These are phyloP conservation scores for Salvelinus alpinus DNA, from an alignment of 2,113 vertebrate species.

Conservation along the genomic window DNA sequence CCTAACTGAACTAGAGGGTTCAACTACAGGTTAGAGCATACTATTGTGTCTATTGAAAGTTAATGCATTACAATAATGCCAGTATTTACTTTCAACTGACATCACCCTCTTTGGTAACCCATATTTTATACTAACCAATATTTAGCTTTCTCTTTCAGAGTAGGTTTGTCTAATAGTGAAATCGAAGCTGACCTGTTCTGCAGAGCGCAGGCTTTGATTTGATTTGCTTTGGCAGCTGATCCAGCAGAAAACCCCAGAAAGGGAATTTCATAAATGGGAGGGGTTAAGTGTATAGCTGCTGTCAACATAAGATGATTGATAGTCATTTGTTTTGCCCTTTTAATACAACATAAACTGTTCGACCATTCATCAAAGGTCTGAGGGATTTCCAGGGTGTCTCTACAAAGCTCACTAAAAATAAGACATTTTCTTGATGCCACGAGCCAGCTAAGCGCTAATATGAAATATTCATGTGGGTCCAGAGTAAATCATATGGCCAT, in stretches of 20 bases:
- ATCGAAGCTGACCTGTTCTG: conserved; percentile 35
- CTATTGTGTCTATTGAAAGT: neutral
- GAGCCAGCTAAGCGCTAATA: conserved; percentile 66
- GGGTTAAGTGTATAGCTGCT: conserved; percentile 39
- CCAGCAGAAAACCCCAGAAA: conserved; percentile 38
- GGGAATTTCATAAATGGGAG: conserved; percentile 36
- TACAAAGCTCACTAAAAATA: conserved; percentile 68
- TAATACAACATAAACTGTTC: conserved; percentile 74
- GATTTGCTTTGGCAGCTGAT: conserved; percentile 31
- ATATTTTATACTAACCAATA: neutral
- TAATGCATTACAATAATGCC: neutral
- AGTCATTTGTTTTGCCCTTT: conserved; percentile 80
- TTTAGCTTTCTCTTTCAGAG: conserved; percentile 10
- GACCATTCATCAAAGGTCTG: conserved; percentile 71
- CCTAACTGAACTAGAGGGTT: neutral
- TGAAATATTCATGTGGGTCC: conserved; percentile 76
- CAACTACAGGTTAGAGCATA: neutral
- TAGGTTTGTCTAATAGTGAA: conserved; percentile 34
- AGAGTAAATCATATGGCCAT: conserved; percentile 74
- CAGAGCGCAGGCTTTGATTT: conserved; percentile 20
- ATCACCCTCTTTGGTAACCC: neutral
- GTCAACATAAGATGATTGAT: conserved; percentile 73
- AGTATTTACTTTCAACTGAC: neutral
- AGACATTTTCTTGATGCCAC: conserved; percentile 68
- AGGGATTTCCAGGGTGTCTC: conserved; percentile 68